Conservation (phyloP, 2,888 invertebrate genomes). For the Pardosa pseudoannulata region DNA sequence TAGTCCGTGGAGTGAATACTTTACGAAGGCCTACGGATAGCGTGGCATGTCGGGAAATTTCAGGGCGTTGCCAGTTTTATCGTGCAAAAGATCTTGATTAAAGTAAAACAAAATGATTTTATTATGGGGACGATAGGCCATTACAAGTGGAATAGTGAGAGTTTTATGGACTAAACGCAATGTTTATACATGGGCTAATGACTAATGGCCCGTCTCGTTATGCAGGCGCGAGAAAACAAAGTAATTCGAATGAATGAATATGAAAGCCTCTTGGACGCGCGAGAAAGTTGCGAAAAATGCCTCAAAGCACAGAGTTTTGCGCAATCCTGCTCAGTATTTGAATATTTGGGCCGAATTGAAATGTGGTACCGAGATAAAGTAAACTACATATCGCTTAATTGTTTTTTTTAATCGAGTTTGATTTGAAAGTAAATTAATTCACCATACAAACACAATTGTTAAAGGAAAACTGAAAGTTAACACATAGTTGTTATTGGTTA, state of each 20-base stretch:
- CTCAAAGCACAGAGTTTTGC: neutral
- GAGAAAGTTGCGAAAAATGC: neutral
- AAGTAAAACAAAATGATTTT: constrained; percentile 64
- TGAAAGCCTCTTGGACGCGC: constrained; percentile 23
- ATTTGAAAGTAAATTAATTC: no score
- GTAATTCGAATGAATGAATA: constrained; percentile 43
- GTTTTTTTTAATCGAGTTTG: no score
- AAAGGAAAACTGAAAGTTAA: no score
- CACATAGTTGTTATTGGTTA: no score
- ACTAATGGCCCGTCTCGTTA: constrained; percentile 35
- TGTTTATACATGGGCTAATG: constrained; percentile 59
- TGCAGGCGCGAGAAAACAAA: constrained; percentile 27
- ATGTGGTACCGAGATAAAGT: no score
- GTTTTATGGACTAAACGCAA: constrained; percentile 50
- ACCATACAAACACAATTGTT: no score
- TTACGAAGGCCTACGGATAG: constrained; percentile 21
- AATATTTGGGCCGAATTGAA: no score
- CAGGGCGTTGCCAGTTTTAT: constrained; percentile 68
- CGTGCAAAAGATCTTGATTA: constrained; percentile 62
- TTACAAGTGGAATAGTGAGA: constrained; percentile 37
- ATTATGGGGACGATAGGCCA: constrained; percentile 48
- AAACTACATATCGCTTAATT: no score
- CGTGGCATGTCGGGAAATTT: constrained; percentile 60
- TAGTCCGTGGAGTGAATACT: constrained; percentile 50
- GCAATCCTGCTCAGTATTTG: neutral